Percentiles rank a stretch among this genome's conserved stretches.
Evolutionary conservation across 1,140 invertebrate genomes (phyloP).

Genomic region (Saccostrea cuccullata): DNA sequence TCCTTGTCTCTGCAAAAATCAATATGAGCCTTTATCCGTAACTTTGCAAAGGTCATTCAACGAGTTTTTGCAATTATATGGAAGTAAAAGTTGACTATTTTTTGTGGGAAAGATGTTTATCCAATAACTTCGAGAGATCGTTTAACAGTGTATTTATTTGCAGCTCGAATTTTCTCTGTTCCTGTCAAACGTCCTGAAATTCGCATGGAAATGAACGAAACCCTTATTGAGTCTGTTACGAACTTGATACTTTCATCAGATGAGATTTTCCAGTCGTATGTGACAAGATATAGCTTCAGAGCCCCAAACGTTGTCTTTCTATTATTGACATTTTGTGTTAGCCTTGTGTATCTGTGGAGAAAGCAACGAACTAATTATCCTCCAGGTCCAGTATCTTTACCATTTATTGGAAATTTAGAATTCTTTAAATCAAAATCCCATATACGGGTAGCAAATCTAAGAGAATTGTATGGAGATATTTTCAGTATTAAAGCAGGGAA

Average conservation of each 20-base stretch:
- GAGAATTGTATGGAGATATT: constrained; percentile 69
- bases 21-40: too few relatives aligned
- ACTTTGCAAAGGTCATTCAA: too few relatives aligned
- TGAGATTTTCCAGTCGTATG: neutral
- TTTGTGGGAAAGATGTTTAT: too few relatives aligned
- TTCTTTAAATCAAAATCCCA: constrained; percentile 60
- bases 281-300: neutral
- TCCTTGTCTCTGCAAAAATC: too few relatives aligned
- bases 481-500: constrained; percentile 65
- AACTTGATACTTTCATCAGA: constrained; percentile 1
- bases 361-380: constrained; percentile 57
- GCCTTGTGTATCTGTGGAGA: constrained; percentile 54
- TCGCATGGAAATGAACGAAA: neutral
- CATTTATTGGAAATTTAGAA: constrained; percentile 64
- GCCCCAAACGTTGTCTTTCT: constrained; percentile 20
- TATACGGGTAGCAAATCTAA: constrained; percentile 64
- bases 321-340: constrained; percentile 53
- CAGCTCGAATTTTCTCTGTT: constrained; percentile 20
- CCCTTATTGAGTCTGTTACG: neutral
- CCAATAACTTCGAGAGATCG: too few relatives aligned
- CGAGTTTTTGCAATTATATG: too few relatives aligned
- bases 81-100: too few relatives aligned
- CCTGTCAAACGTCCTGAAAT: neutral
- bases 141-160: neutral
- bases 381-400: constrained; percentile 61